Evolutionary conservation across 2,113 vertebrate species (phyloP), one percentile per base, ranked within the genome.

Genomic region (Periophthalmodon schlosseri): DNA sequence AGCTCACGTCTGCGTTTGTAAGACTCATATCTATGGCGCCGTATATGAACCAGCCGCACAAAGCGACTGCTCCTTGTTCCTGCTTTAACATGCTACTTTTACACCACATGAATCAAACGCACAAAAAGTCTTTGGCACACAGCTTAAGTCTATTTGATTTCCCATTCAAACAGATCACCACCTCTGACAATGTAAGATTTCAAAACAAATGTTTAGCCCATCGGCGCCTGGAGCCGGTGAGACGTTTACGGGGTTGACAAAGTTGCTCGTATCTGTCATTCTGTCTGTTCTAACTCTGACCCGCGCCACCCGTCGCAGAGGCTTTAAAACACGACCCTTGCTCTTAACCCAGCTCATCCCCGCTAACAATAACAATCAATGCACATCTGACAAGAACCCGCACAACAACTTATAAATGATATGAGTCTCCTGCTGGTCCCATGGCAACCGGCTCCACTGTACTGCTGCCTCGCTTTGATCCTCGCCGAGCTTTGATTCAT

Each of bases 351-450:
- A 81, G 77, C 82, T 87, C 88, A 84, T 86, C 88, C 88, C 23
- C 86, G 86, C 82, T 87, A 92, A 93, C 91, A 92, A 94, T 91
- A 92, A 91, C 91, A 93, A 92, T 93, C 90, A 89, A 90, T 91
- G 78, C 83, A 91, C 89, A 89, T 92, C 89, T 92, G 89, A 93
- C 87, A 57, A 79, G 77, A 56, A 86, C 82, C 85, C 67, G 28
- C 68, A 91, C 89, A 90, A 87, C 83, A 89, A 91, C 90, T 91
- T 91, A 91, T 91, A 93, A 93, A 94, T 93, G 81, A 93, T 93
- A 93, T 92, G 93, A 92, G 93, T 94, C 93, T 94, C 91, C 92
- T 92, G 91, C 93, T 92, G 92, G 91, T 94, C 93, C 93, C 94
- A 92, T 92, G 92, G 93, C 93, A 94, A 92, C 91, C 82, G 84